Evolutionary conservation across 1,140 invertebrate species (phyloP), one percentile per base, ranked within the genome.

Genomic region (Zelostemma sp.): DNA sequence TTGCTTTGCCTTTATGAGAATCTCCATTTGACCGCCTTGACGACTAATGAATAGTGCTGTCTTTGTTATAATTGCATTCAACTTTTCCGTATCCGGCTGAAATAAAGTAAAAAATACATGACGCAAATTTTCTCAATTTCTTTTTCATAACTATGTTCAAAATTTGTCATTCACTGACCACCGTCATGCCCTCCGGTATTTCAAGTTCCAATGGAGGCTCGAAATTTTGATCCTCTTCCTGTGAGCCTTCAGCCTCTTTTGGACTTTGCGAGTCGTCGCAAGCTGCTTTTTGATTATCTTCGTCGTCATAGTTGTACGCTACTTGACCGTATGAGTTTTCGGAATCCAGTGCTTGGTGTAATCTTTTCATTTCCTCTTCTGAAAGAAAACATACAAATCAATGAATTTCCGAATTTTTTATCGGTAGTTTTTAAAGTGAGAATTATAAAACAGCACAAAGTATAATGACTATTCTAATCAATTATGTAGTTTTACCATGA

Each of bases 1-100:
- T 83, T 99, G 98, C 84, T 99, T 99, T 6, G 96, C 94, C 86
- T 98, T 99, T 54, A 99, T 92, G 0, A 99, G 88, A 51, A 99
- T 98, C 86, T 99, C 97, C 97, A 99, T 98, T 86, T 99, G 98
- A 21, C 91, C 88, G 0, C 97, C 97, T 82, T 99, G 97, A 40
- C 90, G 88, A 60, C 93, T 92, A 65, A 99, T 95, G 86, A 99
- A 99, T 47, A 91, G 86, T 0, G 97, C 97, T 0, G 98, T 99
- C 86, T 97, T 98, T 79, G 97, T 95, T 76, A 99, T 98, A 50
- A 98, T 95, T 2, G 93, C 91, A 85, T 98, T 95, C 69, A 94
- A 89, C 79, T 98, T 99, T 74, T 93, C 89, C 4, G 92, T 95
- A 67, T 92, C 90, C n/a, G 97, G 97, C 95, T 98, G 81, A 67